Percentiles rank a stretch among this genome's conserved stretches.
Evolutionary conservation across 2,888 invertebrate species (phyloP).

Genomic region (Tanytarsus gracilentus): DNA sequence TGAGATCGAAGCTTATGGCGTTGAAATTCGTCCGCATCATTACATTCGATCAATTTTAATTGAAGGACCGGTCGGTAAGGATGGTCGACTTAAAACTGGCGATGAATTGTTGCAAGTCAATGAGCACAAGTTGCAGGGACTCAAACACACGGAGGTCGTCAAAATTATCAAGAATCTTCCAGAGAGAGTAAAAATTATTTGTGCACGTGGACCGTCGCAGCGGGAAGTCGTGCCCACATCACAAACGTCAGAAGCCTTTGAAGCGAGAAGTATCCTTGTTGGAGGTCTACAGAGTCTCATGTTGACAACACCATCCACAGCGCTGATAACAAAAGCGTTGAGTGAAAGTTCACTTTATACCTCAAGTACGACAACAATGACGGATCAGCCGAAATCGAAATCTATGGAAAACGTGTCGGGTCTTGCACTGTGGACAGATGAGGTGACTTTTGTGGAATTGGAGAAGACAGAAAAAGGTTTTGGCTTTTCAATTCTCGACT

Average conservation of each 20-base stretch:
- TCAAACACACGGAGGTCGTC: constrained; percentile 94
- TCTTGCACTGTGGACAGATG: constrained; percentile 93
- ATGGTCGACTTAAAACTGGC: constrained; percentile 82
- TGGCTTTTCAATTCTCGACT: constrained; percentile 96
- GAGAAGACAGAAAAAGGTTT: constrained; percentile 91
- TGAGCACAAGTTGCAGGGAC: constrained; percentile 79
- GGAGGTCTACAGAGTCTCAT: constrained; percentile 75
- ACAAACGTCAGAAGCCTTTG: constrained; percentile 69
- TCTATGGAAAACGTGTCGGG: constrained; percentile 92
- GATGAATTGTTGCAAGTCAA: constrained; percentile 97
- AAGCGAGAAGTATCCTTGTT: constrained; percentile 71
- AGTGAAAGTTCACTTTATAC: constrained; percentile 89
- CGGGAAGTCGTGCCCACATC: constrained; percentile 68
- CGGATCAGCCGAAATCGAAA: constrained; percentile 71
- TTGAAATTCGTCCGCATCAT: constrained; percentile 96
- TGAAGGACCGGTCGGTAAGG: constrained; percentile 92
- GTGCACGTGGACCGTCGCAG: constrained; percentile 59
- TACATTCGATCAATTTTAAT: constrained; percentile 93
- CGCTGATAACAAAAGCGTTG: constrained; percentile 83
- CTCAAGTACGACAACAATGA: constrained; percentile 72
- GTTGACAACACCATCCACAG: constrained; percentile 61
- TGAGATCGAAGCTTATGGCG: constrained; percentile 86
- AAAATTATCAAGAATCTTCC: constrained; percentile 90
- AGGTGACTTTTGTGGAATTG: constrained; percentile 84
- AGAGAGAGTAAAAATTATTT: constrained; percentile 80